A percentile compares a stretch with the other conserved stretches of the same genome.
Conservation (phyloP, 2,113 vertebrate genomes). For the Pluvianellus socialis region DNA sequence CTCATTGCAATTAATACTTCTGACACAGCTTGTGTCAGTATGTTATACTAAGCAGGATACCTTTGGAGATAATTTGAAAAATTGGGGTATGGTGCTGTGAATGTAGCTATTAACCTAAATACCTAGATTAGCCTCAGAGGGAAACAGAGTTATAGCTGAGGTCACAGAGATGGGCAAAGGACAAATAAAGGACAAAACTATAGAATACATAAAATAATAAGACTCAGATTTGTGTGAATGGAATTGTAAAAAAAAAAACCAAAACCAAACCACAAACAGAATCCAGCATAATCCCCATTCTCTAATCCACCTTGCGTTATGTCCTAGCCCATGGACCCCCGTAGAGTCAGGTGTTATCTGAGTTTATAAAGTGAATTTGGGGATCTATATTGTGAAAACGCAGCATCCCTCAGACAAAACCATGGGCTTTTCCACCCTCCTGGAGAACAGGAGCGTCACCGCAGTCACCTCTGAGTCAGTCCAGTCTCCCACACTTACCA, state of each 20-base stretch:
- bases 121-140: neutral
- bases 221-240: neutral
- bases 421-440: neutral
- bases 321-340: neutral
- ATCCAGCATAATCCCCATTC: neutral
- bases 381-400: neutral
- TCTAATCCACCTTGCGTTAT: neutral
- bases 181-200: neutral
- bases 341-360: neutral
- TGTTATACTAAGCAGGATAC: neutral
- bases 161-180: neutral
- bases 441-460: neutral
- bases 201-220: neutral
- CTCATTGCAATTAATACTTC: neutral
- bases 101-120: neutral
- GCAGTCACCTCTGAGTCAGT: neutral
- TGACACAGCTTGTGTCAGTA: neutral
- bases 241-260: neutral
- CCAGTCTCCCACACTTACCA: conserved; percentile 73
- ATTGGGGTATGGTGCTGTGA: neutral
- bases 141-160: neutral
- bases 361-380: neutral
- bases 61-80: neutral
- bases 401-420: neutral
- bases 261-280: neutral